These are phyloP conservation scores for Odontomachus brunneus DNA, from an alignment of 1,140 invertebrate genomes.

Conservation along the genomic window DNA sequence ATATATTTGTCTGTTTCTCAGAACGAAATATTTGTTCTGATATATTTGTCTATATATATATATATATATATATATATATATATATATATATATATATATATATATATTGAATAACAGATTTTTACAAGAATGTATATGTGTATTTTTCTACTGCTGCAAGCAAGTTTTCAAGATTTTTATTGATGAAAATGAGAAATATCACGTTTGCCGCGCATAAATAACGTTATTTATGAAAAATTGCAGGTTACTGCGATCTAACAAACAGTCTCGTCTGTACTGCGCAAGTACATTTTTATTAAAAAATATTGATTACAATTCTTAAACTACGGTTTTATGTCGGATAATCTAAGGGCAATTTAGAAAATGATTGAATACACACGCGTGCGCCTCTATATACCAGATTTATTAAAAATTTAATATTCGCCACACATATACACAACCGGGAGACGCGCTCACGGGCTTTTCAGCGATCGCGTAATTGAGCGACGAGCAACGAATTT, in stretches of 20 bases:
- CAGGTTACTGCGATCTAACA: neutral
- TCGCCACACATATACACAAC: neutral
- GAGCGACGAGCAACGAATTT: constrained; percentile 71
- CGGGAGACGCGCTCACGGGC: constrained; percentile 44
- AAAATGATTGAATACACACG: constrained; percentile 29
- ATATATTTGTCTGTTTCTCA: neutral
- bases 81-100: no score
- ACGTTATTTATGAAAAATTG: no score
- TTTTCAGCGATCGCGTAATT: constrained; percentile 59
- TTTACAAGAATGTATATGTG: neutral
- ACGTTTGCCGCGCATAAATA: neutral
- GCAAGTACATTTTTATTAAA: constrained; percentile 11
- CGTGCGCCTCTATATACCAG: neutral
- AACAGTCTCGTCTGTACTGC: neutral
- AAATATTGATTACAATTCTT: constrained; percentile 18
- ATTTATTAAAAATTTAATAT: constrained; percentile 61
- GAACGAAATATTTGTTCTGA: no score
- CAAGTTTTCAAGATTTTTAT: no score
- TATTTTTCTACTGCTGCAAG: no score
- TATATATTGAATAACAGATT: neutral
- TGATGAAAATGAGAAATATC: neutral
- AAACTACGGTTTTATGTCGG: neutral
- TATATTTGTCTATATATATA: no score
- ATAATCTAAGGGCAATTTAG: constrained; percentile 27
- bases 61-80: no score